These are phyloP conservation scores for Beris chalybata DNA, from an alignment of 2,888 invertebrate genomes.

Conservation along the genomic window DNA sequence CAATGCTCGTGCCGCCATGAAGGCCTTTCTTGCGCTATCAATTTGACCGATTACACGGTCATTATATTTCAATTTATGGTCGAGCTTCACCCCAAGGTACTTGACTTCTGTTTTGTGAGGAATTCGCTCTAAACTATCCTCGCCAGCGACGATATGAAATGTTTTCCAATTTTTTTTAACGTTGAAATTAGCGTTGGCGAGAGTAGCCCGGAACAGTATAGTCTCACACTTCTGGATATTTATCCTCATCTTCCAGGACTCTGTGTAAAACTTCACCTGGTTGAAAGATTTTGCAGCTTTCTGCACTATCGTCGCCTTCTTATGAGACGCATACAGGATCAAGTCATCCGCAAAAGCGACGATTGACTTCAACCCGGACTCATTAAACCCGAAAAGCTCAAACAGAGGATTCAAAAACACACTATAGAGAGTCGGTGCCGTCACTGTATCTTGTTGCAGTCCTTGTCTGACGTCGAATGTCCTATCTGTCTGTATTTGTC, in stretches of 20 bases:
- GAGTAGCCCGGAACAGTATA: neutral
- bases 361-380: no score
- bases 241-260: neutral
- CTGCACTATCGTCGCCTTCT: neutral
- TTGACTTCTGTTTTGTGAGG: neutral
- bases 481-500: neutral
- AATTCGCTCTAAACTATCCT: neutral
- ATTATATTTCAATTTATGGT: no score
- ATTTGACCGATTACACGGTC: no score
- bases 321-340: no score
- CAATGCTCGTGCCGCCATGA: no score
- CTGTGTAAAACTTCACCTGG: neutral
- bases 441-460: conserved; percentile 15
- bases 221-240: neutral
- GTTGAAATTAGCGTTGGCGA: neutral
- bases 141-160: neutral
- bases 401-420: neutral
- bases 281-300: conserved; percentile 7
- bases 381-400: no score
- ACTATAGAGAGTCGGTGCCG: neutral
- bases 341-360: no score
- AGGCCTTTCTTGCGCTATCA: no score
- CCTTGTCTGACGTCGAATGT: conserved; percentile 1
- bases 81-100: neutral
- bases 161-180: neutral